These are phyloP conservation scores for Plectus sambesii DNA, from an alignment of 1,140 invertebrate species.

Conservation along the genomic window DNA sequence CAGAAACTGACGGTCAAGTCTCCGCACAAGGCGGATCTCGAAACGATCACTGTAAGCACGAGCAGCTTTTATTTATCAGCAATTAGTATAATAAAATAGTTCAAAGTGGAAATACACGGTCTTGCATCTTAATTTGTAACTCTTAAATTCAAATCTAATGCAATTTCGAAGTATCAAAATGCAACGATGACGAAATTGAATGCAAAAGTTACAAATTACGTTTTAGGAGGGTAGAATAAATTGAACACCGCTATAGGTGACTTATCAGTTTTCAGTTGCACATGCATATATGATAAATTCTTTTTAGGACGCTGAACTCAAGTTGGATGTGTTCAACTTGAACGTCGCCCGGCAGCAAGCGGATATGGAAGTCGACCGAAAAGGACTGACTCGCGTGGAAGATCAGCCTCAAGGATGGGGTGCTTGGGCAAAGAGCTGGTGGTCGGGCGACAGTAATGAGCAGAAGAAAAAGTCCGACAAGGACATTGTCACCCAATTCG, in stretches of 20 bases:
- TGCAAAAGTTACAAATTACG: no score
- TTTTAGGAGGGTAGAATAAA: no score
- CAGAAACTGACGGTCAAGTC: slow-evolving; percentile 63
- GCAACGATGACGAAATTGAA: no score
- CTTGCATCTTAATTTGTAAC: no score
- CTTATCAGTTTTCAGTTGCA: no score
- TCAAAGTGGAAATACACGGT: no score
- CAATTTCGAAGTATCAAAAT: no score
- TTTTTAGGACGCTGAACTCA: slow-evolving; percentile 40
- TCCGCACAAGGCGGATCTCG: slow-evolving; percentile 44
- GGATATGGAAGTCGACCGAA: slow-evolving; percentile 61
- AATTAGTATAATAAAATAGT: no score
- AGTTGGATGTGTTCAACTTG: slow-evolving; percentile 78
- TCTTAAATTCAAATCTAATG: no score
- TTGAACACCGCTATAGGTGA: no score
- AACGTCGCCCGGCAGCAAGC: slow-evolving; percentile 77
- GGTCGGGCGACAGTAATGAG: no score
- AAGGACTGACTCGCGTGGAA: slow-evolving; percentile 51
- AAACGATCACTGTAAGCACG: slow-evolving; percentile 43
- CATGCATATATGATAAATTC: slow-evolving; percentile 8
- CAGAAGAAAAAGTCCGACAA: slow-evolving; percentile 26
- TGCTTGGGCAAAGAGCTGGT: slow-evolving; percentile 53
- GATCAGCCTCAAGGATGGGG: slow-evolving; percentile 61
- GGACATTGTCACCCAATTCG: slow-evolving; percentile 61
- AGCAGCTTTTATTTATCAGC: slow-evolving; percentile 9